A percentile compares a stretch with the other conserved stretches of the same genome.
Evolutionary conservation across 1,140 invertebrate genomes (phyloP).

Genomic region (Samia ricini): DNA sequence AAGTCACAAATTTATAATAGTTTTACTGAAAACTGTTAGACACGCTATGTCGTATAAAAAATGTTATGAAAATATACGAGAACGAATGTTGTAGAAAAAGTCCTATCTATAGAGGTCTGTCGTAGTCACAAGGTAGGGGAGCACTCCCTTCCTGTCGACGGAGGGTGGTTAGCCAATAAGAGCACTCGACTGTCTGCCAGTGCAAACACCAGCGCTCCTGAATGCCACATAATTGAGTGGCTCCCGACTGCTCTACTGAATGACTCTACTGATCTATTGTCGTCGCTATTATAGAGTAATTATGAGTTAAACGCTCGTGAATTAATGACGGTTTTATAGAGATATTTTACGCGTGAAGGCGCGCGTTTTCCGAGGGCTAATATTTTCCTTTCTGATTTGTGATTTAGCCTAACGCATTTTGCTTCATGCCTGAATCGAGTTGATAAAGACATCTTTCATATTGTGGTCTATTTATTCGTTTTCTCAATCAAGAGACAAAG

Average conservation of each 20-base stretch:
- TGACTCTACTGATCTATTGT: conserved; percentile 50
- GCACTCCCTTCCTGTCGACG: conserved; percentile 21
- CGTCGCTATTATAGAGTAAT: conserved; percentile 56
- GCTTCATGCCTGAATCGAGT: no score
- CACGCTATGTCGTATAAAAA: conserved; percentile 1
- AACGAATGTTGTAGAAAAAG: conserved; percentile 14
- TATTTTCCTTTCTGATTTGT: neutral
- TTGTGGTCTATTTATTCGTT: no score
- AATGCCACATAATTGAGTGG: conserved; percentile 70
- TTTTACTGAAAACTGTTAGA: neutral
- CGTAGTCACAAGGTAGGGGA: conserved; percentile 24
- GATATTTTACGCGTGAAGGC: conserved; percentile 44
- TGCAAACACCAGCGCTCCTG: conserved; percentile 56
- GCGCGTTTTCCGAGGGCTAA: neutral
- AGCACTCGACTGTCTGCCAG: conserved; percentile 33
- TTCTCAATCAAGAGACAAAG: no score
- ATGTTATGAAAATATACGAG: conserved; percentile 8
- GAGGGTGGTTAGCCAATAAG: conserved; percentile 54
- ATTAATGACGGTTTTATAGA: conserved; percentile 60
- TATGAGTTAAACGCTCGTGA: conserved; percentile 56
- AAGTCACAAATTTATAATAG: no score
- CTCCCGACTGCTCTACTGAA: conserved; percentile 36
- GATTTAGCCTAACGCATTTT: neutral
- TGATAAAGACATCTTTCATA: no score
- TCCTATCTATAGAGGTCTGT: conserved; percentile 39